Evolutionary conservation across 2,113 vertebrate genomes (phyloP).

Genomic region (Ageneiosus marmoratus): DNA sequence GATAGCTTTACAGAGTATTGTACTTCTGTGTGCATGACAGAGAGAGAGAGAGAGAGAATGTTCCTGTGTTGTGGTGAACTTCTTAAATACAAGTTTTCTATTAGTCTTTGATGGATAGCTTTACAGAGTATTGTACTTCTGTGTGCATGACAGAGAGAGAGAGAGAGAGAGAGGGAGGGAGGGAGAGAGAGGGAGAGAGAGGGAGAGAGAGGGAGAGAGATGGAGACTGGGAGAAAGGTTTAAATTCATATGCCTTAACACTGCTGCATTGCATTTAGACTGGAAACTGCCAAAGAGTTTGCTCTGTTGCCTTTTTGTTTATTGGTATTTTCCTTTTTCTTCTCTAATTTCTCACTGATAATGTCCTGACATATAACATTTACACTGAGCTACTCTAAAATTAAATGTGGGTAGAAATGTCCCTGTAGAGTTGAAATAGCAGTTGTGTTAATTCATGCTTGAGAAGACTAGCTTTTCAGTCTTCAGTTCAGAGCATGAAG

Average conservation of each 20-base stretch:
- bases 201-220: constrained; percentile 10
- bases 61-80: constrained; percentile 64
- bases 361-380: background rate
- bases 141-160: background rate
- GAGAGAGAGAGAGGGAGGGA: no score
- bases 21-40: background rate
- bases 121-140: constrained; percentile 48
- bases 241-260: constrained; percentile 55
- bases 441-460: constrained; percentile 6
- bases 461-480: constrained; percentile 9
- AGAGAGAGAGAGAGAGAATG: background rate
- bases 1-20: constrained; percentile 58
- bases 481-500: background rate
- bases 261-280: constrained; percentile 40
- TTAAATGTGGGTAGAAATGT: background rate
- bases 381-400: background rate
- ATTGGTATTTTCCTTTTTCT: background rate
- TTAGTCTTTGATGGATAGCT: constrained; percentile 59
- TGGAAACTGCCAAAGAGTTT: constrained; percentile 60
- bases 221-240: constrained; percentile 35
- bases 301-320: background rate
- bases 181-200: background rate
- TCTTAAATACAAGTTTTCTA: constrained; percentile 74
- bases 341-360: background rate
- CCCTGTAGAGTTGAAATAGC: background rate